Evolutionary conservation across 2,797 vertebrate genomes (phyloP).

Genomic region (Oryzias sinensis): DNA sequence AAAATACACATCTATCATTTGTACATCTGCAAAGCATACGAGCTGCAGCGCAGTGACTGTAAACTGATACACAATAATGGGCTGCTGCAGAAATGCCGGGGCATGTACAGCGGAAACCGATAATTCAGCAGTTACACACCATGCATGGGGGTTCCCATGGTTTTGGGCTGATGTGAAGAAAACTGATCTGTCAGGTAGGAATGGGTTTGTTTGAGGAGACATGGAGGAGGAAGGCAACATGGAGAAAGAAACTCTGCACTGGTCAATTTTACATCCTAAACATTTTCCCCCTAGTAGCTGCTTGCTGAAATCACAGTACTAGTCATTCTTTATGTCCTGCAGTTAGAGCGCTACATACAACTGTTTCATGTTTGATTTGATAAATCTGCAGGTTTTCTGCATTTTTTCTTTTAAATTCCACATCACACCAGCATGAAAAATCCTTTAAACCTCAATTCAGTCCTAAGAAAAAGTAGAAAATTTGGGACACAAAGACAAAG

Average conservation of each 20-base stretch:
- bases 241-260: conserved; percentile 36
- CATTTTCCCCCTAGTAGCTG: conserved; percentile 59
- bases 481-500: conserved; percentile 24
- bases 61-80: conserved; percentile 73
- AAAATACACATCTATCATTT: conserved; percentile 54
- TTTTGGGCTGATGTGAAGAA: conserved; percentile 67
- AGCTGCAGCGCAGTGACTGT: conserved; percentile 69
- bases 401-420: conserved; percentile 50
- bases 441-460: conserved; percentile 29
- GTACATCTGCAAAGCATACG: conserved; percentile 58
- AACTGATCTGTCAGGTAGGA: conserved; percentile 67
- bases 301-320: conserved; percentile 54
- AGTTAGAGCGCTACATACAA: conserved; percentile 54
- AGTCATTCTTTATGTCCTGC: conserved; percentile 35
- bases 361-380: conserved; percentile 72
- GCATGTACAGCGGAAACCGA: conserved; percentile 72
- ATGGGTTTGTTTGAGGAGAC: conserved; percentile 21
- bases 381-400: conserved; percentile 54
- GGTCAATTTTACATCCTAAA: conserved; percentile 64
- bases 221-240: conserved; percentile 11
- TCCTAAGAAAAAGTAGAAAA: conserved; percentile 34
- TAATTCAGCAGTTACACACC: conserved; percentile 72
- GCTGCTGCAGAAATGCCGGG: conserved; percentile 65
- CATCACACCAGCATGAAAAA: conserved; percentile 51
- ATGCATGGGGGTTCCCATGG: conserved; percentile 65